Percentiles rank a stretch among this genome's conserved stretches.
Evolutionary conservation across 2,113 vertebrate genomes (phyloP).

Genomic region (Centrocercus urophasianus): DNA sequence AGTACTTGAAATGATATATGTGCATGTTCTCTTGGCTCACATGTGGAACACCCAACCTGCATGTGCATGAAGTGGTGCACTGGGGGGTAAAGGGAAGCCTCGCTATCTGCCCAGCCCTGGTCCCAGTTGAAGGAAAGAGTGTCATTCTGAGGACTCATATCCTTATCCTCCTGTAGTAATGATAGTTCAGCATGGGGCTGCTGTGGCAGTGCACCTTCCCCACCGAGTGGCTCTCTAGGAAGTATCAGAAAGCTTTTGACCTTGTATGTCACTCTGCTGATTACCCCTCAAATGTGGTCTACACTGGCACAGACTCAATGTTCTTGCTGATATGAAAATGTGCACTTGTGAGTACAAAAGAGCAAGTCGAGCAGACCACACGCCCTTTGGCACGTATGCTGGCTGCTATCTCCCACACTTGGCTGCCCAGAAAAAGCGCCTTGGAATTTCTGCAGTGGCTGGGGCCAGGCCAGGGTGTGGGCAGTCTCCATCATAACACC

Average conservation of each 20-base stretch:
- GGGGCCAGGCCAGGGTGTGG: neutral
- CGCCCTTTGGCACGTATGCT: neutral
- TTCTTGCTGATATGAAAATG: no score
- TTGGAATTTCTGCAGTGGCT: accelerated
- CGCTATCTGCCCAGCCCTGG: neutral
- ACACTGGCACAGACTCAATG: neutral
- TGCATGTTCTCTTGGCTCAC: neutral
- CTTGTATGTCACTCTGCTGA: no score
- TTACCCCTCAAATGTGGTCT: neutral
- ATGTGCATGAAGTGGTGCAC: accelerated
- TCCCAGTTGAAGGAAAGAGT: neutral
- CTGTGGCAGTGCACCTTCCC: neutral
- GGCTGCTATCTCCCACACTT: neutral
- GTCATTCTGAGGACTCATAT: neutral
- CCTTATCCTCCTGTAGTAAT: neutral
- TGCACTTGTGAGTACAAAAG: accelerated
- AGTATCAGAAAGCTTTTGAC: neutral
- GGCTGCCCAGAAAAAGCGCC: neutral
- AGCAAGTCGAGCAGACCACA: neutral
- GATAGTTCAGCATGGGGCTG: neutral
- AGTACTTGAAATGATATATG: accelerated
- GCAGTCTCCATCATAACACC: neutral
- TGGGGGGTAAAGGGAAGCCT: neutral
- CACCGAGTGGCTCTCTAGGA: neutral
- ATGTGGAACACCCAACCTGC: neutral